Base-by-base conservation (phyloP, 2,797 vertebrate genomes). In the Poeciliopsis turneri region DNA sequence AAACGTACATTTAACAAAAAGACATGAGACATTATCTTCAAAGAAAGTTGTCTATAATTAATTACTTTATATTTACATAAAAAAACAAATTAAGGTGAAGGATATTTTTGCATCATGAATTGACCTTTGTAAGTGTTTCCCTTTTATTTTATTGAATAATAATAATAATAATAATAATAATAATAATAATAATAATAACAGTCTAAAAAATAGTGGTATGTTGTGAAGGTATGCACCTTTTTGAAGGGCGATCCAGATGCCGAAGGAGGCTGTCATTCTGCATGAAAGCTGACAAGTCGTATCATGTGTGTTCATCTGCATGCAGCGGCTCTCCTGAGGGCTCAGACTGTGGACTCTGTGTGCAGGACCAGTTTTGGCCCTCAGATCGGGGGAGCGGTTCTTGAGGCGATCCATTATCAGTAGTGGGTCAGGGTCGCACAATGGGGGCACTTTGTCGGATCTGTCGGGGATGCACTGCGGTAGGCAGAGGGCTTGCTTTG, bases 351-450 rank as follows among this genome's bases (percentile, higher is more conserved):
- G 72, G 75, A 46, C 83, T 74, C 87, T 51, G 81, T 74, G 84
- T 70, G 85, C 76, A 75, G 83, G 83, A 83, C 86, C 75, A 68
- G 90, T 91, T 79, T 70, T 77, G 76, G 88, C 77, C 84, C 89
- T 79, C 0, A 74, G 43, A 46, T 71, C 16, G 88, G 88, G 68
- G 89, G 87, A 90, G 90, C 46, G 77, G 87, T 88, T 93, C 92
- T 92, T 87, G 87, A 90, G 89, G 93, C 80, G 89, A 94, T 93
- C 92, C 92, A 94, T 93, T 95, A 95, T 94, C 92, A 89, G 93
- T 88, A 94, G 93, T 92, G 84, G 89, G 94, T 91, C 92, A 74
- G 91, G 93, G 92, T 93, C 94, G 91, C 92, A 95, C 95, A 96
- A 94, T 92, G 91, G 90, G 88, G 84, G 81, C 84, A 88, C 93